These are phyloP conservation scores for Gisinianus flammeolus DNA, from an alignment of 2,888 invertebrate genomes.

Conservation along the genomic window DNA sequence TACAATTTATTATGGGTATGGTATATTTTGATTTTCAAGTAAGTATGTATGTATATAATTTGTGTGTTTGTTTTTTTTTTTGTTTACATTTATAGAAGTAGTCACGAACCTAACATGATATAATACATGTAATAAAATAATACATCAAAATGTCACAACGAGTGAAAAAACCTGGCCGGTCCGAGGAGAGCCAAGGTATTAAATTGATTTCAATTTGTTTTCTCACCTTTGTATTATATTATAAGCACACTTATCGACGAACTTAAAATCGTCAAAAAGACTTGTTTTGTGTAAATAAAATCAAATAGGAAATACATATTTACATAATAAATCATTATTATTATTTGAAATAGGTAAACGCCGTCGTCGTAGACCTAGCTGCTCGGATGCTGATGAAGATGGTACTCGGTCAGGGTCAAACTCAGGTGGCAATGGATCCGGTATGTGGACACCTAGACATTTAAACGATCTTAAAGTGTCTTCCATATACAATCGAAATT, in stretches of 20 bases:
- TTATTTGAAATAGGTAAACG: slow-evolving; percentile 65
- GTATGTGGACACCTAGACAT: slow-evolving; percentile 78
- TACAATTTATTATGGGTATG: too few relatives aligned
- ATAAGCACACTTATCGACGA: too few relatives aligned
- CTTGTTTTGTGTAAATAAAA: too few relatives aligned
- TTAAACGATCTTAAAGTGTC: slow-evolving; percentile 85
- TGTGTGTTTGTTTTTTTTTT: slow-evolving; percentile 7
- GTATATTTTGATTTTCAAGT: too few relatives aligned
- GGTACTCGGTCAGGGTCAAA: slow-evolving; percentile 65
- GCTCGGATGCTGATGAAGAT: slow-evolving; percentile 62
- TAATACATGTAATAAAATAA: slow-evolving; percentile 19
- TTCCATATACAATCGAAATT: slow-evolving; percentile 80
- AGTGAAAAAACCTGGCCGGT: slow-evolving; percentile 59
- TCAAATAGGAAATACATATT: too few relatives aligned
- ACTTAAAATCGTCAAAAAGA: too few relatives aligned
- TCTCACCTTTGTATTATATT: too few relatives aligned
- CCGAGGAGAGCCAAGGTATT: slow-evolving; percentile 57
- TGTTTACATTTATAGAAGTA: slow-evolving; percentile 14
- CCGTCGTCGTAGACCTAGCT: slow-evolving; percentile 78
- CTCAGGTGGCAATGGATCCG: slow-evolving; percentile 63
- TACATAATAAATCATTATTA: too few relatives aligned
- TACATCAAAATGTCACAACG: slow-evolving; percentile 58
- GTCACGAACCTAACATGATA: slow-evolving; percentile 40
- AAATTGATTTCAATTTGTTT: not conserved
- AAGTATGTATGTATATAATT: slow-evolving; percentile 6